Evolutionary conservation across 1,140 invertebrate genomes (phyloP), one percentile per base, ranked within the genome.

Genomic region (Pteromalus puparum): DNA sequence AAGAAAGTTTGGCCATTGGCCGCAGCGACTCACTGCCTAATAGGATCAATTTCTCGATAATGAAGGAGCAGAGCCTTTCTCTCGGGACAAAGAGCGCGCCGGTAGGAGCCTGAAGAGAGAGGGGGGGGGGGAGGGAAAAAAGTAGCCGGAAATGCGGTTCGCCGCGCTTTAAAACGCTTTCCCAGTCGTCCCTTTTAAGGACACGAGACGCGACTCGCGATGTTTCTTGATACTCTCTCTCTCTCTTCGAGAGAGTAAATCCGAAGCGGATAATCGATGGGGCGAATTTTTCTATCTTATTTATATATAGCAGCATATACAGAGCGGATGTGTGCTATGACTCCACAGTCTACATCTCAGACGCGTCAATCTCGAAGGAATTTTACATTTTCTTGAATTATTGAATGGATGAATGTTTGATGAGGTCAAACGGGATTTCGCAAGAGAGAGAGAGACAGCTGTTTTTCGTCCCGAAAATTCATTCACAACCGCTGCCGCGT

Each of bases 41-140:
- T 91, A 90, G 90, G 90, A 92, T 91, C 91, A 91, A 92, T 92
- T 92, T 90, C 85, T 91, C 91, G 90, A 92, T 92, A 92, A 92
- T 88, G 86, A 91, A 90, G 84, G 53, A 61, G 53, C 84, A 1
- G 24, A 28, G 28, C 67, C 67, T 70, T 30, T 30, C 67, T 30
- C 67, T 61, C 53, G 53, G 53, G 53, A 61, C 53, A 61, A 61
- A 61, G 53, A 61, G 53, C 15, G 4, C 21, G 53, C 1, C 53
- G 0, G 53, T n/a, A 21, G 48, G 18, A 15, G 48, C n/a, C n/a
- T n/a, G 3, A 15, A 4, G 48, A 18, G 48, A 18, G 48, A 18
- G 48, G 46, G 46, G 48, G 15, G 2, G 53, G 78, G 65, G 65
- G 67, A 87, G 30, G 72, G 74, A 86, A 85, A 82, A 87, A 85